Base-by-base conservation (phyloP, 2,113 vertebrate genomes). In the Vombatus ursinus region DNA sequence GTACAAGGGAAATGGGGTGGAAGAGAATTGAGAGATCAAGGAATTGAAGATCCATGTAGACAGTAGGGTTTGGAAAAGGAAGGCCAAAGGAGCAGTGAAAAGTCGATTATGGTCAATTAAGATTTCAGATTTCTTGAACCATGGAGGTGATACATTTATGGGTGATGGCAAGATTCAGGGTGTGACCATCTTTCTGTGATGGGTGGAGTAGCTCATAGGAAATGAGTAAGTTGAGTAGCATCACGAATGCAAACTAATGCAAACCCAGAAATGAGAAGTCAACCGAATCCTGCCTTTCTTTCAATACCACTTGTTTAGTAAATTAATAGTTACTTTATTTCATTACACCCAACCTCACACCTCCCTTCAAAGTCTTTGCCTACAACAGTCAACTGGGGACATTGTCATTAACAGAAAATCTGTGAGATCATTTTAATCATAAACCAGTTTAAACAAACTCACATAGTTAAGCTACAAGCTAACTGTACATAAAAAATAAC, bases 271-370 rank as follows among this genome's bases (percentile, higher is more conserved):
- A 96, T 94, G 52, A 92, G 26, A 51, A 96, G 44, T 94, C 90
- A 54, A 10, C 52, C 47, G 23, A 23, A 16, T 19, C 37, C 12
- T 77, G 22, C 68, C 96, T 54, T 95, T 53, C 95, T 94, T 93
- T 95, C 96, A 50, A 92, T 96, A 95, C 48, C 52, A 47, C 49
- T 91, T 92, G 57, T 7, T 89, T 94, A 61, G 54, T 96, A 61
- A 92, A 10, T 96, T 94, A 54, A 44, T 90, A 94, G n/a, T 90
- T 61, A 91, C 48, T 90, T 94, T 53, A 19, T 93, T 91, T 77
- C 91, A 24, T 90, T 77, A 47, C 37, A 52, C 61, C 92, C 49
- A 91, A 50, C 49, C 44, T 31, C 22, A 0, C 50, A 95, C 52
- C 94, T 92, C 91, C 92, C 94, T 28, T 95, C 96, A 93, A 48